These are phyloP conservation scores for Basileuterus tristriatus DNA, from an alignment of 2,797 vertebrate genomes.

Conservation along the genomic window DNA sequence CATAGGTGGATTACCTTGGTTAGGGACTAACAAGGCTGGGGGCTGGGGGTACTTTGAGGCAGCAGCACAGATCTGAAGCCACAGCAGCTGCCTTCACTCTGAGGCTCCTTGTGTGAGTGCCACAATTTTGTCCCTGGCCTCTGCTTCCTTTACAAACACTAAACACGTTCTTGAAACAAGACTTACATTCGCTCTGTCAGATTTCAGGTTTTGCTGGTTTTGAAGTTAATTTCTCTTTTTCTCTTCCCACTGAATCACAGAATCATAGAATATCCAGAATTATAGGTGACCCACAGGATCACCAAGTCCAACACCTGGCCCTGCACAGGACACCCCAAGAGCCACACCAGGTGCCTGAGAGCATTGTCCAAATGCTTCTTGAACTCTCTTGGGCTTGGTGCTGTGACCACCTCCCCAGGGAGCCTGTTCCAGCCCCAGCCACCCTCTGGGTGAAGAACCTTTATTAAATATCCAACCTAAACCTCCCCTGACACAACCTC, in stretches of 20 bases:
- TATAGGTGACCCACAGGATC: not conserved
- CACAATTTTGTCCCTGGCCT: accelerated
- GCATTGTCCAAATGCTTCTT: not conserved
- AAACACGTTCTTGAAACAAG: accelerated
- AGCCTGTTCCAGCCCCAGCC: not conserved
- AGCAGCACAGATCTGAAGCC: not conserved
- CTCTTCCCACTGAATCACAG: not conserved
- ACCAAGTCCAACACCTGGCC: accelerated
- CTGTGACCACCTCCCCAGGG: not conserved
- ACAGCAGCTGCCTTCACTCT: not conserved
- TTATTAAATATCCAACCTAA: not conserved
- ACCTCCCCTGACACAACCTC: not conserved
- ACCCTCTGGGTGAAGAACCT: not conserved
- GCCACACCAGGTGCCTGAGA: not conserved
- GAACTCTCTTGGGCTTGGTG: accelerated
- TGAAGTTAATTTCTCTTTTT: not conserved
- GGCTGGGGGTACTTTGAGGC: not conserved
- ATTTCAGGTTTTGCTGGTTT: not conserved
- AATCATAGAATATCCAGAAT: not conserved
- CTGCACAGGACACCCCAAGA: not conserved
- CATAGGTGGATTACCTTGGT: not conserved
- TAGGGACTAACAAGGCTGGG: not conserved
- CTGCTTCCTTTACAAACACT: not conserved
- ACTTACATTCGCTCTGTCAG: not conserved
- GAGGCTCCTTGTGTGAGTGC: not conserved